These are phyloP conservation scores for Drosophila micromelanica DNA, from an alignment of 1,140 invertebrate species.

Conservation along the genomic window DNA sequence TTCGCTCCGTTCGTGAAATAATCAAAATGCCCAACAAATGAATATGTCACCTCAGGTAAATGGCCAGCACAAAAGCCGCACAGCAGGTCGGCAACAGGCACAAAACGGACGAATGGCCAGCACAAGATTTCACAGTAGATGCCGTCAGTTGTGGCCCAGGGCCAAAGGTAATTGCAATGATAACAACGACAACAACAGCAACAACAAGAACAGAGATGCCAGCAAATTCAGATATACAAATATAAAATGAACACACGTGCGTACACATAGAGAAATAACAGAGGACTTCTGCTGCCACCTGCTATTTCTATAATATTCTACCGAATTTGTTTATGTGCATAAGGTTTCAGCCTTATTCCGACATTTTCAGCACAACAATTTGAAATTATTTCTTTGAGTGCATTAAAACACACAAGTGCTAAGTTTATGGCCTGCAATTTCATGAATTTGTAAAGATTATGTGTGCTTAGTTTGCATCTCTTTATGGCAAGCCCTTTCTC, in stretches of 20 bases:
- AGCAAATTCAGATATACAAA: slow-evolving; percentile 56
- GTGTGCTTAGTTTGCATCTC: slow-evolving; percentile 14
- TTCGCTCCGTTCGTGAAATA: slow-evolving; percentile 66
- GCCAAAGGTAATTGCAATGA: slow-evolving; percentile 45
- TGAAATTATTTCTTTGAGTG: slow-evolving; percentile 4
- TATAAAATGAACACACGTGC: slow-evolving; percentile 43
- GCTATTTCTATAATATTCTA: neutral
- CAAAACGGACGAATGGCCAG: neutral
- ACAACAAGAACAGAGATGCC: slow-evolving; percentile 7
- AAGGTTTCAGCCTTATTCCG: no score
- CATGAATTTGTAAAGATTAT: slow-evolving; percentile 19
- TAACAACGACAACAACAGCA: slow-evolving; percentile 37
- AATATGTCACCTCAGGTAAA: slow-evolving; percentile 61
- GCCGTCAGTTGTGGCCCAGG: slow-evolving; percentile 19
- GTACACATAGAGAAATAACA: neutral
- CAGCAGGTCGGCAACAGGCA: slow-evolving; percentile 32
- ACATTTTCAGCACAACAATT: neutral
- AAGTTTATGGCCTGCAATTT: slow-evolving; percentile 10
- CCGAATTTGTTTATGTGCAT: no score
- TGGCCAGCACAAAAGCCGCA: slow-evolving; percentile 57
- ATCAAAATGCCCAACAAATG: slow-evolving; percentile 73
- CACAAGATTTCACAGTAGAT: neutral
- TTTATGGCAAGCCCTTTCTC: neutral
- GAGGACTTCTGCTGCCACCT: neutral
- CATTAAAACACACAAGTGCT: slow-evolving; percentile 6